A percentile compares a stretch with the other conserved stretches of the same genome.
These are phyloP conservation scores for Idaea biselata DNA, from an alignment of 2,888 invertebrate genomes.

Conservation along the genomic window DNA sequence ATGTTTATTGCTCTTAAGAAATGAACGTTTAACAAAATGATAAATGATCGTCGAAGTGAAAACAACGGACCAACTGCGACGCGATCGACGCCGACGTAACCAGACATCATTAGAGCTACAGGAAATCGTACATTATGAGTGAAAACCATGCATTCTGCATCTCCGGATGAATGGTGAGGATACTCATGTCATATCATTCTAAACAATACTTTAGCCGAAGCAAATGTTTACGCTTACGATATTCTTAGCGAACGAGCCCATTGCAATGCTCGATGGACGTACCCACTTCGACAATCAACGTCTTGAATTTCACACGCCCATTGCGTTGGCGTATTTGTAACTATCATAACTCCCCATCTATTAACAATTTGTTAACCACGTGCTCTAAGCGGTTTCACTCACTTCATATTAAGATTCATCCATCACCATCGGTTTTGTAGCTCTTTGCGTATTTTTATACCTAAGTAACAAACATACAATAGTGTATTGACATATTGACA, in stretches of 20 bases:
- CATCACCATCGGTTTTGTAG: too few species aligned
- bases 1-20: constrained; percentile 25
- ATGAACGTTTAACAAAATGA: constrained; percentile 30
- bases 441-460: too few species aligned
- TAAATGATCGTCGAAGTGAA: constrained; percentile 41
- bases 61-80: constrained; percentile 36
- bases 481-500: too few species aligned
- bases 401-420: too few species aligned
- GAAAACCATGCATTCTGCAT: constrained; percentile 48
- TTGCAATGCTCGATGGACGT: not conserved
- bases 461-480: too few species aligned
- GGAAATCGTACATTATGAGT: constrained; percentile 52
- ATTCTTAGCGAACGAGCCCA: not conserved
- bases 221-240: not conserved
- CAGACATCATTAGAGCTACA: constrained; percentile 46
- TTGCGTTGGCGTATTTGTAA: not conserved
- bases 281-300: not conserved
- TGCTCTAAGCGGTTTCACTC: too few species aligned
- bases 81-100: constrained; percentile 23
- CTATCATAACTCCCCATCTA: too few species aligned
- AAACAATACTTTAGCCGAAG: constrained; percentile 13
- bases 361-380: too few species aligned
- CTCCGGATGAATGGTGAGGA: constrained; percentile 38
- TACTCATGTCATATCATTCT: constrained; percentile 23
- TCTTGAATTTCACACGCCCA: not conserved